phyloP scores from a whole-genome alignment of 2,888 invertebrate genomes.

The Galerucella calmariensis region DNA sequence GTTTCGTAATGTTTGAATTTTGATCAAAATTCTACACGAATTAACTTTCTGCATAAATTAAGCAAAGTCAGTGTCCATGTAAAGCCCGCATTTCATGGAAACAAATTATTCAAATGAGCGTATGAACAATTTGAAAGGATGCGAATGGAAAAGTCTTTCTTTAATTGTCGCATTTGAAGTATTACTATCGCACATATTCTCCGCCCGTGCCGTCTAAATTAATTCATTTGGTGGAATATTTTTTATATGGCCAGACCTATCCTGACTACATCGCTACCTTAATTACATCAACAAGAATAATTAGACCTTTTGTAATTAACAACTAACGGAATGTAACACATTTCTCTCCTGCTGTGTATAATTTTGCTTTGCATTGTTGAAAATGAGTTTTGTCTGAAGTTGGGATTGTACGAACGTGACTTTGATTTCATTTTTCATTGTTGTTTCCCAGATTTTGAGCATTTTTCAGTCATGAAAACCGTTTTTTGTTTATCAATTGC shows the following conservation, averaged over 20 bases:
- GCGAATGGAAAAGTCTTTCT: not conserved
- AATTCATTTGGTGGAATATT: constrained; percentile 4
- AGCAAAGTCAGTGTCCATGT: no score
- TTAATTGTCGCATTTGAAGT: not conserved
- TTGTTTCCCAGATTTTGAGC: not conserved
- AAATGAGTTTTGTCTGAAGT: constrained; percentile 31
- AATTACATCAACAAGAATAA: constrained; percentile 48
- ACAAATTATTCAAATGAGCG: not conserved
- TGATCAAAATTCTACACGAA: no score
- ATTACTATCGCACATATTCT: not conserved
- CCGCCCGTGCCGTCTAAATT: not conserved
- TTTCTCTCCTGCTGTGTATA: constrained; percentile 30
- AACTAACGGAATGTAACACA: constrained; percentile 34
- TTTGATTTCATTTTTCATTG: not conserved
- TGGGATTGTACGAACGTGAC: constrained; percentile 19
- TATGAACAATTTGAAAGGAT: not conserved
- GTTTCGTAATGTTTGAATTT: no score
- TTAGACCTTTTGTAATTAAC: constrained; percentile 41
- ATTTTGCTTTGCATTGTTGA: constrained; percentile 23
- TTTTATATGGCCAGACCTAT: constrained; percentile 4
- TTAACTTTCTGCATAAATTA: no score
- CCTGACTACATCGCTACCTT: constrained; percentile 30
- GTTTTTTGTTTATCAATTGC: no score
- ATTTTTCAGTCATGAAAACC: not conserved
- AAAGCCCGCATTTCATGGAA: not conserved